phyloP scores from a whole-genome alignment of 2,888 invertebrate species.

The Myopa testacea region DNA sequence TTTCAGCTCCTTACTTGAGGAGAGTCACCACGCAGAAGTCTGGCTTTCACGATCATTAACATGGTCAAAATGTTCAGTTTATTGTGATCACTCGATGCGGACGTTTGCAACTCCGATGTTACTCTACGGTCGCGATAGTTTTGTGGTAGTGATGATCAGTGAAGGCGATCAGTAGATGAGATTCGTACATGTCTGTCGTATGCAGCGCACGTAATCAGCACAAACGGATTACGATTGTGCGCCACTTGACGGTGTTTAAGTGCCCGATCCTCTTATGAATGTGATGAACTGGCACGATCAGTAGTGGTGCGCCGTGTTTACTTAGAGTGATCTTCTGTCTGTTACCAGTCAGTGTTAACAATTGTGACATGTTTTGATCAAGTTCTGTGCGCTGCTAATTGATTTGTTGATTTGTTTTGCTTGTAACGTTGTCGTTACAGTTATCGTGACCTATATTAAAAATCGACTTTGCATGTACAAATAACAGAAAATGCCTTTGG shows the following conservation, averaged over 20 bases:
- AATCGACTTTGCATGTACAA: neutral
- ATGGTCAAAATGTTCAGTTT: slow-evolving; percentile 49
- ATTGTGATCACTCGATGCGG: slow-evolving; percentile 50
- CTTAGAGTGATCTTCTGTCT: slow-evolving; percentile 22
- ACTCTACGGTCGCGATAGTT: neutral
- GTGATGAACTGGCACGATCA: neutral
- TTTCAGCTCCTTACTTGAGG: slow-evolving; percentile 20
- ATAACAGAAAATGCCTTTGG: slow-evolving; percentile 20
- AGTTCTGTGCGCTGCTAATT: slow-evolving; percentile 26
- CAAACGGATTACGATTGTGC: slow-evolving; percentile 55
- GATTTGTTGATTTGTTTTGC: slow-evolving; percentile 20
- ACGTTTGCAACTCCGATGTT: neutral
- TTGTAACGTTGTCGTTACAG: slow-evolving; percentile 28
- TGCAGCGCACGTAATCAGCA: slow-evolving; percentile 62
- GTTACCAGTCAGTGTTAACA: slow-evolving; percentile 17
- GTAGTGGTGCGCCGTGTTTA: neutral
- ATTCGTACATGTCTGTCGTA: slow-evolving; percentile 12
- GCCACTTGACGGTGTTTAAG: neutral
- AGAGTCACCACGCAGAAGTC: slow-evolving; percentile 31
- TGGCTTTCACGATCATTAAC: slow-evolving; percentile 33
- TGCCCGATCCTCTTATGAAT: slow-evolving; percentile 3
- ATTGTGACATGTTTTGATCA: slow-evolving; percentile 20
- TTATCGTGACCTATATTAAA: slow-evolving; percentile 53
- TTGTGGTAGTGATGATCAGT: neutral
- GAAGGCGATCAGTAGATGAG: neutral